These are phyloP conservation scores for Metopolophium dirhodum DNA, from an alignment of 1,140 invertebrate genomes.

Conservation along the genomic window DNA sequence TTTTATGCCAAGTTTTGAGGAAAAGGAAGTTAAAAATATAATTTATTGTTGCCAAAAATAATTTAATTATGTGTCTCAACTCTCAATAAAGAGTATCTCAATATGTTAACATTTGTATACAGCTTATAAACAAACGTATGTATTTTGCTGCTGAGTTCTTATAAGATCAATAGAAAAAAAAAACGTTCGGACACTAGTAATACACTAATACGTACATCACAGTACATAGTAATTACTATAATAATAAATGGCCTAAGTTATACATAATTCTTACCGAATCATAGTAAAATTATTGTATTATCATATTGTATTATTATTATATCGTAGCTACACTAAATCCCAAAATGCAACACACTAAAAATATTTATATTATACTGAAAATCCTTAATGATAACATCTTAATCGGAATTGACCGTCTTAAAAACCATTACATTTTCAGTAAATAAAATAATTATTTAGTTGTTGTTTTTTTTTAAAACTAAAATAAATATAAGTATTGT, in stretches of 20 bases:
- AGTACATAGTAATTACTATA: background rate
- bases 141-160: too few relatives aligned
- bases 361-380: background rate
- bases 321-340: too few relatives aligned
- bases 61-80: background rate
- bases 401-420: background rate
- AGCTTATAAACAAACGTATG: too few relatives aligned
- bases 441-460: background rate
- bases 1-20: background rate
- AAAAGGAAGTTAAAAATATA: background rate
- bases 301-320: background rate
- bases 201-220: background rate
- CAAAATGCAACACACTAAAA: too few relatives aligned
- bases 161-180: too few relatives aligned
- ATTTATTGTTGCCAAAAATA: background rate
- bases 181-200: too few relatives aligned
- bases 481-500: background rate
- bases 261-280: background rate
- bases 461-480: background rate
- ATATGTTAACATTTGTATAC: background rate
- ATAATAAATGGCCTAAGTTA: background rate
- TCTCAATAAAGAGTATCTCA: background rate
- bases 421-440: background rate
- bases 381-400: background rate
- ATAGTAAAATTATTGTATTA: background rate